Conservation (phyloP, 2,797 vertebrate genomes). For the Luscinia luscinia region DNA sequence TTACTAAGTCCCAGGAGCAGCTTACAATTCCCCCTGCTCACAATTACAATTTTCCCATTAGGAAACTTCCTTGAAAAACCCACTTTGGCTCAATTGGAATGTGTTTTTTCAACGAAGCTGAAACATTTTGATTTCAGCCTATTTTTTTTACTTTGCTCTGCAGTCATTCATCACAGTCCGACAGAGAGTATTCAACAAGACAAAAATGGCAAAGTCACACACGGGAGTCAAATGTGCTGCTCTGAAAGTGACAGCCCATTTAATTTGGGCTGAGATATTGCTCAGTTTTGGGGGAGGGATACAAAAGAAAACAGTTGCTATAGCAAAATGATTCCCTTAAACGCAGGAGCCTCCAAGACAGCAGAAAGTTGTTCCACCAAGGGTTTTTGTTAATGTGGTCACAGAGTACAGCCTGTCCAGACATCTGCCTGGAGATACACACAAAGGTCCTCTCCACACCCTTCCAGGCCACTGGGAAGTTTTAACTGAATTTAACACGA, state of each 20-base stretch:
- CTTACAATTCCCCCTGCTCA: constrained; percentile 54
- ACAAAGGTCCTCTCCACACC: neutral
- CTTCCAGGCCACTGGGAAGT: neutral
- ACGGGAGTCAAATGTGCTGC: neutral
- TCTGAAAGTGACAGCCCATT: neutral
- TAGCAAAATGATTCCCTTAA: constrained; percentile 19
- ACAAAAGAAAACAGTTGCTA: constrained; percentile 2
- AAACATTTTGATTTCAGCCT: constrained; percentile 64
- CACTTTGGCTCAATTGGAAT: constrained; percentile 61
- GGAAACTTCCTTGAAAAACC: constrained; percentile 67
- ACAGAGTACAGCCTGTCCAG: neutral
- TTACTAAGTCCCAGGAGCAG: constrained; percentile 59
- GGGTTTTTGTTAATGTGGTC: neutral
- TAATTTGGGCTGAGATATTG: constrained; percentile 2
- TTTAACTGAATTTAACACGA: neutral
- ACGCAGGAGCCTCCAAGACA: neutral
- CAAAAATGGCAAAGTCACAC: constrained; percentile 28
- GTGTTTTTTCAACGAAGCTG: constrained; percentile 61
- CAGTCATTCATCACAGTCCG: constrained; percentile 39
- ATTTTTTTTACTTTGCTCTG: neutral
- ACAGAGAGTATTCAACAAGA: constrained; percentile 7
- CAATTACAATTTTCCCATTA: constrained; percentile 70
- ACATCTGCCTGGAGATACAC: neutral
- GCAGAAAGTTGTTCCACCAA: neutral
- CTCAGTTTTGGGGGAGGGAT: neutral